A percentile compares a stretch with the other conserved stretches of the same genome.
Evolutionary conservation across 2,888 invertebrate species (phyloP).

Genomic region (Salticus scenicus): DNA sequence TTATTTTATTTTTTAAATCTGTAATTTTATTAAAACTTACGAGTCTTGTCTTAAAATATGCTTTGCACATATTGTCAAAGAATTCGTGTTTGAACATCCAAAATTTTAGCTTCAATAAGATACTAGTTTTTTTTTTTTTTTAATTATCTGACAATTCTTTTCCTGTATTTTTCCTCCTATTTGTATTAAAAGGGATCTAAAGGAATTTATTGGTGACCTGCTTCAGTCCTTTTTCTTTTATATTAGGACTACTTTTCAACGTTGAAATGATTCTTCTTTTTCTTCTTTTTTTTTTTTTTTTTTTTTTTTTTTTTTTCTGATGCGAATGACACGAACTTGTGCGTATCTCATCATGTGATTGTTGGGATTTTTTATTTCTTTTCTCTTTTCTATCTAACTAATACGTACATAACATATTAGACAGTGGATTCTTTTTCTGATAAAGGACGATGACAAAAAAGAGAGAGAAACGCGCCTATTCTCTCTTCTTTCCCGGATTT

Average conservation of each 20-base stretch:
- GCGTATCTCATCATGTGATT: slow-evolving; percentile 8
- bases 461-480: not conserved
- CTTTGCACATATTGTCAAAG: too few relatives aligned
- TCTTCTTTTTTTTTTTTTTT: not conserved
- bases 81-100: too few relatives aligned
- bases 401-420: not conserved
- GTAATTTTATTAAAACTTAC: too few relatives aligned
- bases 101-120: too few relatives aligned
- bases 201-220: too few relatives aligned
- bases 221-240: too few relatives aligned
- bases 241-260: not conserved
- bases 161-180: too few relatives aligned
- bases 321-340: slow-evolving; percentile 13
- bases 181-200: not conserved
- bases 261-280: not conserved
- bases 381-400: slow-evolving; percentile 11
- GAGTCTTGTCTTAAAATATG: too few relatives aligned
- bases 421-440: slow-evolving; percentile 7
- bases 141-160: too few relatives aligned
- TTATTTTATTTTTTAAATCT: too few relatives aligned
- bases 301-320: slow-evolving; percentile 23
- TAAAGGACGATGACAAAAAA: slow-evolving; percentile 22
- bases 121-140: too few relatives aligned
- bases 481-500: slow-evolving; percentile 14
- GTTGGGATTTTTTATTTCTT: slow-evolving; percentile 13